Conservation (phyloP, 2,797 vertebrate species). For the Rousettus madagascariensis region DNA sequence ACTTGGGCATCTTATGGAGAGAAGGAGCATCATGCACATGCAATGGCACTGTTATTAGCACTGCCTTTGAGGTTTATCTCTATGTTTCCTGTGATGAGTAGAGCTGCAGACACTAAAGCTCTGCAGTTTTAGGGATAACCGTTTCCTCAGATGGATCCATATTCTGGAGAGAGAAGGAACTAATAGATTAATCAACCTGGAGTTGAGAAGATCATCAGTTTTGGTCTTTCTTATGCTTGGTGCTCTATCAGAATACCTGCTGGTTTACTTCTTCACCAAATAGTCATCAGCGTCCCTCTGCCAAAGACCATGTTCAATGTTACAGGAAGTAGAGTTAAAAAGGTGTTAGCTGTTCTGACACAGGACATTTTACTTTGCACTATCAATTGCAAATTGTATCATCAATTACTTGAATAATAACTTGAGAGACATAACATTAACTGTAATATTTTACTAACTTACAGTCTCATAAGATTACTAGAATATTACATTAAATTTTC, state of each 20-base stretch:
- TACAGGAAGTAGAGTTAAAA: background rate
- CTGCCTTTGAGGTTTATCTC: background rate
- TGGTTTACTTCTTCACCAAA: background rate
- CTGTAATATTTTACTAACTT: background rate
- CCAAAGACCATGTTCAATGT: background rate
- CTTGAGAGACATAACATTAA: background rate
- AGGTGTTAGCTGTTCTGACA: background rate
- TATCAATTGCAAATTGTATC: too few relatives aligned
- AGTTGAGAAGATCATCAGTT: background rate
- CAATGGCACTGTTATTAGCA: too few relatives aligned
- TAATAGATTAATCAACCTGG: background rate
- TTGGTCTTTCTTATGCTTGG: background rate
- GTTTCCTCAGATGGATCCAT: background rate
- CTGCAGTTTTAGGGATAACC: background rate
- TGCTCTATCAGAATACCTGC: background rate
- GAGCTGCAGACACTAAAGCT: background rate
- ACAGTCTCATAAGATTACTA: background rate
- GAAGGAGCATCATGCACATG: rapidly evolving
- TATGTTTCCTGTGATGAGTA: background rate
- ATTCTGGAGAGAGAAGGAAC: background rate
- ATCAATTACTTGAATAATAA: background rate
- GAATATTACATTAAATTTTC: conserved; percentile 13
- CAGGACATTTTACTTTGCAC: background rate
- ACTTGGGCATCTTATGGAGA: background rate
- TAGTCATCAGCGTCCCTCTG: background rate